phyloP scores from a whole-genome alignment of 23 tunicate genomes.

The Oikopleura albicans region DNA sequence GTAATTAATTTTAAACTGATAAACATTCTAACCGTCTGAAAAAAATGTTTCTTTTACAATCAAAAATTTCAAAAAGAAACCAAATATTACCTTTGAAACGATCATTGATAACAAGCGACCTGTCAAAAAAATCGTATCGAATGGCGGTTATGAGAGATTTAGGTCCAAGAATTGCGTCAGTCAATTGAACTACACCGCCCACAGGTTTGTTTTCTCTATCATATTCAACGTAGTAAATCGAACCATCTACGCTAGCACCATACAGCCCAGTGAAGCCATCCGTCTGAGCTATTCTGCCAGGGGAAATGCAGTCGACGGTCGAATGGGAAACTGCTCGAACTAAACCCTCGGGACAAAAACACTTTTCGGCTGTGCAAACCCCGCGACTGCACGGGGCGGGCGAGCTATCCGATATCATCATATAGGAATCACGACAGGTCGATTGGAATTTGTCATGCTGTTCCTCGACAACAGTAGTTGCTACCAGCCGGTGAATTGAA shows the following conservation, averaged over 20 bases:
- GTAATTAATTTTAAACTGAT: no score
- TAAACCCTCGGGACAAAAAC: neutral
- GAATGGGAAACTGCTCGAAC: neutral
- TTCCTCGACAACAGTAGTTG: no score
- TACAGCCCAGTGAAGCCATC: neutral
- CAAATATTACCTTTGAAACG: neutral
- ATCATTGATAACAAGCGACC: neutral
- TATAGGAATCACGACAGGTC: no score
- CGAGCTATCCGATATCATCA: no score
- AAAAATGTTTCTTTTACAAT: no score
- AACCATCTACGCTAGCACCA: neutral
- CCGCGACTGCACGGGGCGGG: neutral
- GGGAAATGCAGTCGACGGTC: neutral
- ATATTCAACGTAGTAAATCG: neutral
- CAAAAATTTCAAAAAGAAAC: no score
- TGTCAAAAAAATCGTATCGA: neutral
- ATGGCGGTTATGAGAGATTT: neutral
- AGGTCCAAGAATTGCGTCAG: neutral
- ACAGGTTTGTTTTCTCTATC: neutral
- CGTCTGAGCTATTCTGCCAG: neutral
- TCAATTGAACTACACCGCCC: neutral
- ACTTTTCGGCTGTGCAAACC: neutral
- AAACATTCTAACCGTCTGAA: no score
- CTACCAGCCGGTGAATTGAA: no score
- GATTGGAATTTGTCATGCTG: no score